These are phyloP conservation scores for Uloborus diversus DNA, from an alignment of 1,140 invertebrate genomes.

Conservation along the genomic window DNA sequence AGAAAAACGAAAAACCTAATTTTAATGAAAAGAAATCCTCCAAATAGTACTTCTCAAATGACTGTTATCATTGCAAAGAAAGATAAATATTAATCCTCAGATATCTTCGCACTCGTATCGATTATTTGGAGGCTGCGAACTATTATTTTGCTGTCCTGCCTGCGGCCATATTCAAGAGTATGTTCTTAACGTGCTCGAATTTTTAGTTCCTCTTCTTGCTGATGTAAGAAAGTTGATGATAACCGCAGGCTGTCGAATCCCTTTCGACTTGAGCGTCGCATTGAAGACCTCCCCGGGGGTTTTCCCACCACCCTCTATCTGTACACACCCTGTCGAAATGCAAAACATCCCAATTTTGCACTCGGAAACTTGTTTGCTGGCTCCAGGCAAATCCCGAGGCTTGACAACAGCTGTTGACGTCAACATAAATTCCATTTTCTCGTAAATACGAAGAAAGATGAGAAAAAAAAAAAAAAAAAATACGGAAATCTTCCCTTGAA, in stretches of 20 bases:
- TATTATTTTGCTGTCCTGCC: neutral
- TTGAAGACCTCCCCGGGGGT: neutral
- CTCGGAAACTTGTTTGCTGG: neutral
- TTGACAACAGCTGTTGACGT: neutral
- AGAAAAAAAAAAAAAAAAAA: neutral
- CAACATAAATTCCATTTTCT: conserved; percentile 10
- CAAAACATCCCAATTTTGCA: conserved; percentile 3
- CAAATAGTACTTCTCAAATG: no score
- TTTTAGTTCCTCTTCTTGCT: neutral
- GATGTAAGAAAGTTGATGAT: neutral
- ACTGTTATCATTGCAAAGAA: no score
- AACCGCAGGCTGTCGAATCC: neutral
- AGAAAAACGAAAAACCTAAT: no score
- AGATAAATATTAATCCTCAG: no score
- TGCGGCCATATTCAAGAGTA: neutral
- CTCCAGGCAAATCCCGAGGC: neutral
- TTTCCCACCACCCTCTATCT: neutral
- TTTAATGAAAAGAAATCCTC: no score
- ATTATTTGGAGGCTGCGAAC: neutral
- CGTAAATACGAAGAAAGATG: neutral
- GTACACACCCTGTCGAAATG: neutral
- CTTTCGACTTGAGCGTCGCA: neutral
- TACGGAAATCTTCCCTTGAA: neutral
- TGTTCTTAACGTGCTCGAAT: neutral
- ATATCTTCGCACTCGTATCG: no score